Percentiles rank a stretch among this genome's conserved stretches.
phyloP scores from a whole-genome alignment of 2,888 invertebrate genomes.

The Cyaniris semiargus region DNA sequence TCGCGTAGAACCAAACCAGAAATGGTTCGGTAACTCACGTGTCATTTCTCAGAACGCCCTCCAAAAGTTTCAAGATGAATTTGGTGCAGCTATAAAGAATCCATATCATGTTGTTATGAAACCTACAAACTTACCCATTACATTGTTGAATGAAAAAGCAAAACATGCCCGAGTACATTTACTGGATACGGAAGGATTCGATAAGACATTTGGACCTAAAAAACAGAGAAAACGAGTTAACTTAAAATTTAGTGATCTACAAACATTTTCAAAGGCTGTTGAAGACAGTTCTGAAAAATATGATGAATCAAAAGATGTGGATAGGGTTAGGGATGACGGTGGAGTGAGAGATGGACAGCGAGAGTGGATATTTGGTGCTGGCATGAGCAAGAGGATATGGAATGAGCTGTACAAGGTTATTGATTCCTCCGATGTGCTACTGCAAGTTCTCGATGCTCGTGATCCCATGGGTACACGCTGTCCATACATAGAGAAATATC shows the following conservation, averaged over 20 bases:
- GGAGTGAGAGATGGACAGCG: slow-evolving; percentile 90
- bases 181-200: slow-evolving; percentile 96
- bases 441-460: slow-evolving; percentile 97
- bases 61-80: slow-evolving; percentile 95
- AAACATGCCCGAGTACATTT: slow-evolving; percentile 96
- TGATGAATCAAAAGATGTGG: slow-evolving; percentile 89
- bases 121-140: slow-evolving; percentile 96
- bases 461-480: slow-evolving; percentile 98
- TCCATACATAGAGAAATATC: slow-evolving; percentile 93
- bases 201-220: slow-evolving; percentile 97
- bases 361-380: slow-evolving; percentile 97
- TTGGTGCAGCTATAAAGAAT: slow-evolving; percentile 96
- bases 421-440: slow-evolving; percentile 98
- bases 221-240: slow-evolving; percentile 95
- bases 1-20: slow-evolving; percentile 97
- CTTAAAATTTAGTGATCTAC: slow-evolving; percentile 86
- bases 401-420: slow-evolving; percentile 99
- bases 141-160: slow-evolving; percentile 94
- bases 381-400: slow-evolving; percentile 99
- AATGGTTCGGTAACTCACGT: slow-evolving; percentile 99
- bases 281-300: slow-evolving; percentile 88
- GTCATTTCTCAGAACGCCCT: slow-evolving; percentile 95
- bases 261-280: slow-evolving; percentile 87
- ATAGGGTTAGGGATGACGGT: slow-evolving; percentile 89
- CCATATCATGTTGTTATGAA: slow-evolving; percentile 99